A percentile compares a stretch with the other conserved stretches of the same genome.
Evolutionary conservation across 2,797 vertebrate genomes (phyloP).

Genomic region (Enteromius unitaeniatus): DNA sequence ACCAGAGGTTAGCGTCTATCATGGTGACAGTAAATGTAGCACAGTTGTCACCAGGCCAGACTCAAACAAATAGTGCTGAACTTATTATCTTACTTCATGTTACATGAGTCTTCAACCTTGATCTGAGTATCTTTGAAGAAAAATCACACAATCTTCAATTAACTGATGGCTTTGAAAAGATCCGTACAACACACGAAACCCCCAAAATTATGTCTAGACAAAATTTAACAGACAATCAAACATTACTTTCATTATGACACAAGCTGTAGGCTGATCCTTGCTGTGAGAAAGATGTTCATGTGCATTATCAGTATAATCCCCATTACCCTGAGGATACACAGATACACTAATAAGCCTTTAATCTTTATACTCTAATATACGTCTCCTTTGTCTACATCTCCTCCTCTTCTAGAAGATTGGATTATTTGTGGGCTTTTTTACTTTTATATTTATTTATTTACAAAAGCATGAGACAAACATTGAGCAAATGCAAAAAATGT

Average conservation of each 20-base stretch:
- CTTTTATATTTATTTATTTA: constrained; percentile 11
- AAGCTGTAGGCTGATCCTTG: constrained; percentile 29
- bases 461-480: constrained; percentile 13
- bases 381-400: constrained; percentile 51
- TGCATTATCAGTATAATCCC: constrained; percentile 65
- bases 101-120: background rate
- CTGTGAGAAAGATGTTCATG: constrained; percentile 49
- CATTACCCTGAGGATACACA: constrained; percentile 59
- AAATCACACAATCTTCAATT: background rate
- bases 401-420: constrained; percentile 41
- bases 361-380: constrained; percentile 62
- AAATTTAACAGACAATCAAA: constrained; percentile 6
- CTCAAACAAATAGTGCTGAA: constrained; percentile 3
- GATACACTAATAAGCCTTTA: constrained; percentile 68
- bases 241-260: background rate
- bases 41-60: background rate
- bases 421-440: constrained; percentile 55
- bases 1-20: background rate
- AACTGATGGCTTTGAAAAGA: background rate
- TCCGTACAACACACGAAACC: background rate
- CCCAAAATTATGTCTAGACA: background rate
- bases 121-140: background rate
- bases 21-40: background rate
- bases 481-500: too few species aligned
- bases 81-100: background rate